Evolutionary conservation across 2,888 invertebrate species (phyloP).

Genomic region (Caenorhabditis sp.): DNA sequence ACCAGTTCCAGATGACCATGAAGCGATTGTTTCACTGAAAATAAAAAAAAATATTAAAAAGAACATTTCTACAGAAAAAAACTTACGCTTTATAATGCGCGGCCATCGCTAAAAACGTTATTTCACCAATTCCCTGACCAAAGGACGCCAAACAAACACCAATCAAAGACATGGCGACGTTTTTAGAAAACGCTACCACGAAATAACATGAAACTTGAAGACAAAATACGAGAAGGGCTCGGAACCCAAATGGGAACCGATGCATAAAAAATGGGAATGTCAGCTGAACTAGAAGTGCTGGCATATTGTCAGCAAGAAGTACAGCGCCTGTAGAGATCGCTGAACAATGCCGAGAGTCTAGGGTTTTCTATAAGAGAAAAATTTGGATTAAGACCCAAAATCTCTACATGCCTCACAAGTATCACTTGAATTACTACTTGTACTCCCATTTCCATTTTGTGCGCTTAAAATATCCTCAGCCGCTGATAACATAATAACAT

Average conservation of each 20-base stretch:
- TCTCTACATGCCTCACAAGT: slow-evolving; percentile 22
- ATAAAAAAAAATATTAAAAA: too few relatives aligned
- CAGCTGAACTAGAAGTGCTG: slow-evolving; percentile 79
- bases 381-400: background rate
- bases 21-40: slow-evolving; percentile 80
- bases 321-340: slow-evolving; percentile 75
- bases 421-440: slow-evolving; percentile 4
- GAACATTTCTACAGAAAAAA: too few relatives aligned
- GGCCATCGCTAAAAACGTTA: slow-evolving; percentile 80
- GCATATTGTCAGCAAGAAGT: slow-evolving; percentile 82
- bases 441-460: slow-evolving; percentile 31
- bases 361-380: slow-evolving; percentile 12
- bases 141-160: slow-evolving; percentile 80
- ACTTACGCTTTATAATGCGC: slow-evolving; percentile 78
- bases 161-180: slow-evolving; percentile 47
- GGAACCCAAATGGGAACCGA: slow-evolving; percentile 72
- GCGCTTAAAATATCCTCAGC: slow-evolving; percentile 79
- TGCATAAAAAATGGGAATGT: slow-evolving; percentile 78
- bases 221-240: slow-evolving; percentile 53
- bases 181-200: slow-evolving; percentile 63
- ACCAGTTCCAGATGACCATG: slow-evolving; percentile 84
- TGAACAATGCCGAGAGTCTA: slow-evolving; percentile 29
- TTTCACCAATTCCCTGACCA: slow-evolving; percentile 83
- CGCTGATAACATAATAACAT: slow-evolving; percentile 85
- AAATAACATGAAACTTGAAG: slow-evolving; percentile 62